Evolutionary conservation across 2,888 invertebrate species (phyloP).

Genomic region (Drosophila quinaria): DNA sequence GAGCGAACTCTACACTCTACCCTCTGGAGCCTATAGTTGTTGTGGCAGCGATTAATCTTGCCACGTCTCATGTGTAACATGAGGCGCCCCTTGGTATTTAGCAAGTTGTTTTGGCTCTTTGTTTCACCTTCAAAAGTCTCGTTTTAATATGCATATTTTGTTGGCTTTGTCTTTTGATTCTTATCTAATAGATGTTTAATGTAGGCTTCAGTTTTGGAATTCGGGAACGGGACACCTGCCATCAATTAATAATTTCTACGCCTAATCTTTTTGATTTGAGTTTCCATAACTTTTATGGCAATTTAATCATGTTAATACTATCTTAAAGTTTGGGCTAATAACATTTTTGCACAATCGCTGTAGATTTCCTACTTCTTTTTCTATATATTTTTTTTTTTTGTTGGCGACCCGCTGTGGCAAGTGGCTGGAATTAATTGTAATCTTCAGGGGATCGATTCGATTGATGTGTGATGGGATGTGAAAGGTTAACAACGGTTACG

Average conservation of each 20-base stretch:
- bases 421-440: conserved; percentile 73
- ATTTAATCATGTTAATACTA: conserved; percentile 42
- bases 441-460: conserved; percentile 70
- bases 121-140: conserved; percentile 7
- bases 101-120: conserved; percentile 46
- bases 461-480: conserved; percentile 40
- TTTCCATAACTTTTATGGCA: conserved; percentile 34
- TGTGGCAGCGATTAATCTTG: conserved; percentile 66
- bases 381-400: conserved; percentile 20
- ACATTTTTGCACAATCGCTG: conserved; percentile 46
- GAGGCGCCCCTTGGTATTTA: conserved; percentile 60
- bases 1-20: conserved; percentile 48
- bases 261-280: conserved; percentile 26
- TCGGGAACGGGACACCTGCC: conserved; percentile 36
- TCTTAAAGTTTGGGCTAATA: conserved; percentile 22
- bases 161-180: conserved; percentile 33
- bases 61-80: conserved; percentile 72
- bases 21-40: conserved; percentile 36
- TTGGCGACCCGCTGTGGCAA: conserved; percentile 69
- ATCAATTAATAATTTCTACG: conserved; percentile 38
- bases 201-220: conserved; percentile 41
- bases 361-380: conserved; percentile 20
- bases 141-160: conserved; percentile 42
- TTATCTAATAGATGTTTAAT: conserved; percentile 51
- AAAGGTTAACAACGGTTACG: conserved; percentile 52